Evolutionary conservation across 2,888 invertebrate species (phyloP).

Genomic region (Leuctra nigra): DNA sequence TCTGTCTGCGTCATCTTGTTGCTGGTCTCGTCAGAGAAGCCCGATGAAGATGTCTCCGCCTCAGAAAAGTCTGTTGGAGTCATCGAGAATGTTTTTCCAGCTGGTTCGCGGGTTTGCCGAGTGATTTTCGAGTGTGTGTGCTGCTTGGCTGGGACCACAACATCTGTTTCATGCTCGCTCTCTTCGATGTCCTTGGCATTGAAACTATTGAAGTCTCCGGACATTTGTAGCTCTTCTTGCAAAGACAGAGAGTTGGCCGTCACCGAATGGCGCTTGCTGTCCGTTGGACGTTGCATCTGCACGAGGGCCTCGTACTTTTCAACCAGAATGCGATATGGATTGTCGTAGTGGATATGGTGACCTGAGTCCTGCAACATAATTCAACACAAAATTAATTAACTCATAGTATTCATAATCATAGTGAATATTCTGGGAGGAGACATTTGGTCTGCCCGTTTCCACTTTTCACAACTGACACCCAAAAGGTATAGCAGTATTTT

Average conservation of each 20-base stretch:
- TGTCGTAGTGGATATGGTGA: slow-evolving; percentile 40
- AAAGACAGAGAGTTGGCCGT: slow-evolving; percentile 39
- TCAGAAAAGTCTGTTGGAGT: slow-evolving; percentile 80
- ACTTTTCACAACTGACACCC: too few relatives aligned
- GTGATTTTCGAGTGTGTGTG: slow-evolving; percentile 45
- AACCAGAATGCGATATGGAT: slow-evolving; percentile 72
- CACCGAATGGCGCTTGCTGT: slow-evolving; percentile 37
- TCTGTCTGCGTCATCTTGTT: slow-evolving; percentile 81
- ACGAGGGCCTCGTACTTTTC: slow-evolving; percentile 80
- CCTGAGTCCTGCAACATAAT: slow-evolving; percentile 40
- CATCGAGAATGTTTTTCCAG: slow-evolving; percentile 47
- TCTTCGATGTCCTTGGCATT: slow-evolving; percentile 32
- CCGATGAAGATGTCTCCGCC: slow-evolving; percentile 78
- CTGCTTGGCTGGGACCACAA: slow-evolving; percentile 26
- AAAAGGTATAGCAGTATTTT: too few relatives aligned
- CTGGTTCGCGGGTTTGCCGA: slow-evolving; percentile 35
- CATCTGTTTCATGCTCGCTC: slow-evolving; percentile 26
- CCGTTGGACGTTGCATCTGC: slow-evolving; percentile 61
- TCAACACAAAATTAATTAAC: too few relatives aligned
- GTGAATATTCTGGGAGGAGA: too few relatives aligned
- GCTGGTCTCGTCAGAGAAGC: slow-evolving; percentile 76
- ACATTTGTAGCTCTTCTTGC: slow-evolving; percentile 69
- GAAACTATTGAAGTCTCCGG: slow-evolving; percentile 62
- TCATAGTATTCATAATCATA: too few relatives aligned
- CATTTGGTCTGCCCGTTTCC: too few relatives aligned